Percentiles rank a stretch among this genome's conserved stretches.
Evolutionary conservation across 2,888 invertebrate genomes (phyloP).

Genomic region (Falcaria lacertinaria): DNA sequence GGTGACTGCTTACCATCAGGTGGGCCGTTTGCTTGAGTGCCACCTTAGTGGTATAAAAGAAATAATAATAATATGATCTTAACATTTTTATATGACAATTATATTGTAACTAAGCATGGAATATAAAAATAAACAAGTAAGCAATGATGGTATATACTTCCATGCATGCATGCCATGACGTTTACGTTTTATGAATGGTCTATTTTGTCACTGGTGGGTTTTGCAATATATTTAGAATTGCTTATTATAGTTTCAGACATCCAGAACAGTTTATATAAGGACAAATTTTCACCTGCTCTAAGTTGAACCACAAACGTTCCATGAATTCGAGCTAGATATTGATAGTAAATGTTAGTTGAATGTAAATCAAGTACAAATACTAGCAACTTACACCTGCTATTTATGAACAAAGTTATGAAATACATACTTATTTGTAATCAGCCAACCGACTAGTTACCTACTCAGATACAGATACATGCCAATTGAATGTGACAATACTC

Average conservation of each 20-base stretch:
- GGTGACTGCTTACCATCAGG: no score
- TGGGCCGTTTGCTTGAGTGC: no score
- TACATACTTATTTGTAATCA: background rate
- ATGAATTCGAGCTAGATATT: background rate
- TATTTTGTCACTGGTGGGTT: no score
- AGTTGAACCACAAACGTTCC: background rate
- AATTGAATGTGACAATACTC: background rate
- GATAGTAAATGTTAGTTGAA: background rate
- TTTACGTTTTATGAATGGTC: no score
- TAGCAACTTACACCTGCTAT: background rate
- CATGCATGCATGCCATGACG: no score
- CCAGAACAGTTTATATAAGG: background rate
- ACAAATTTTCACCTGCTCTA: background rate
- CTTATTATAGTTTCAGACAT: background rate
- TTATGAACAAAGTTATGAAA: background rate
- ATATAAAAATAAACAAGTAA: no score
- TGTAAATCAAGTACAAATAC: background rate
- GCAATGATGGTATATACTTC: no score
- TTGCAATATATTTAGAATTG: no score
- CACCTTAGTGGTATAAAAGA: no score
- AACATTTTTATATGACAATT: no score
- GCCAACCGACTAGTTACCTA: background rate
- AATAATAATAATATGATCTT: no score
- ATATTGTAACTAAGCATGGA: no score
- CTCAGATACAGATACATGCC: background rate